Percentiles rank a stretch among this genome's conserved stretches.
phyloP scores from a whole-genome alignment of 2,888 invertebrate genomes.

The Shargacucullia verbasci region DNA sequence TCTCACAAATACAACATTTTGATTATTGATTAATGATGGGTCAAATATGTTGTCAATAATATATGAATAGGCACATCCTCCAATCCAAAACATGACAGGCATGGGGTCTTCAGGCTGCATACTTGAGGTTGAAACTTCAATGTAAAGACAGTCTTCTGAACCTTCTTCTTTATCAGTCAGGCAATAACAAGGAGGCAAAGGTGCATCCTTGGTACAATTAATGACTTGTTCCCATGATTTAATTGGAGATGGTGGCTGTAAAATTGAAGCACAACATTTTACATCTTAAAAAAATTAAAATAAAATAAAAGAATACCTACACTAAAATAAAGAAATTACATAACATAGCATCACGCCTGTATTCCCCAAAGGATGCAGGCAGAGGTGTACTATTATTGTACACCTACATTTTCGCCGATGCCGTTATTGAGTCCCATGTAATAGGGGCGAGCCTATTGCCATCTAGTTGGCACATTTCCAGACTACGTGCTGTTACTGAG shows the following conservation, averaged over 20 bases:
- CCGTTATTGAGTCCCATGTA: no score
- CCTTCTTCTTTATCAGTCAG: constrained; percentile 58
- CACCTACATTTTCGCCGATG: no score
- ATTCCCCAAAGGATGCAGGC: no score
- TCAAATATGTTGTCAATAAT: constrained; percentile 74
- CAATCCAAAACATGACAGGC: constrained; percentile 88
- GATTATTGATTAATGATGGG: constrained; percentile 72
- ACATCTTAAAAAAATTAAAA: no score
- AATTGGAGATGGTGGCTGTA: constrained; percentile 76
- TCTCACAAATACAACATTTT: constrained; percentile 78
- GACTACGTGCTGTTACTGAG: no score
- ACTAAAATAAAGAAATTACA: no score
- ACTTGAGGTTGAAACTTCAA: constrained; percentile 77
- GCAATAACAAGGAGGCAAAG: constrained; percentile 52
- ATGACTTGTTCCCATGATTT: constrained; percentile 70
- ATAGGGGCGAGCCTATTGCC: no score
- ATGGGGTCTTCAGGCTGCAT: constrained; percentile 71
- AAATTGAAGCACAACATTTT: constrained; percentile 33
- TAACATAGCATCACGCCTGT: no score
- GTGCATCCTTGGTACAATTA: constrained; percentile 74
- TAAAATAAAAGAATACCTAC: no score
- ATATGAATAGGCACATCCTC: constrained; percentile 73
- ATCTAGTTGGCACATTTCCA: no score
- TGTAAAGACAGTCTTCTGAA: constrained; percentile 83
- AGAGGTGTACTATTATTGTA: no score